Evolutionary conservation across 2,888 invertebrate genomes (phyloP).

Genomic region (Thyatira batis): DNA sequence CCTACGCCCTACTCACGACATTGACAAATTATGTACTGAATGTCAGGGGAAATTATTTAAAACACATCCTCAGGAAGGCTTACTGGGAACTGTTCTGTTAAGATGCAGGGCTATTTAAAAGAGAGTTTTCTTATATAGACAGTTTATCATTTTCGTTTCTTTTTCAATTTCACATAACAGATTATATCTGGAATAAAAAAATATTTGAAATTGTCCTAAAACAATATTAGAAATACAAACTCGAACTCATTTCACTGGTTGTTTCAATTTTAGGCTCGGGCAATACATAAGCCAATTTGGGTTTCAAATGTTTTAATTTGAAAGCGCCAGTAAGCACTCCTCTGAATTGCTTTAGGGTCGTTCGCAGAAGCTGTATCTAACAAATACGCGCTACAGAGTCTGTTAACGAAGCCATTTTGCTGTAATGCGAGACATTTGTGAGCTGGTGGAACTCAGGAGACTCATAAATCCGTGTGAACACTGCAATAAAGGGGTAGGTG

Average conservation of each 20-base stretch:
- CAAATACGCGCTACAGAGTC: constrained; percentile 9
- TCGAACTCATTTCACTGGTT: background rate
- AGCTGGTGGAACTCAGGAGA: constrained; percentile 26
- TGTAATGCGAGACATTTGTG: constrained; percentile 51
- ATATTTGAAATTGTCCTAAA: constrained; percentile 7
- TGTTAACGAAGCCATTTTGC: constrained; percentile 46
- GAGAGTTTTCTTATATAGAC: too few species aligned
- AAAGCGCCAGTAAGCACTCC: background rate
- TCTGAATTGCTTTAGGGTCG: background rate
- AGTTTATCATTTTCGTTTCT: too few species aligned
- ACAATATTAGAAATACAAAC: constrained; percentile 11
- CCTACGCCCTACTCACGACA: constrained; percentile 30
- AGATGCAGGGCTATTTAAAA: too few species aligned
- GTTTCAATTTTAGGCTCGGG: background rate
- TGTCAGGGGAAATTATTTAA: constrained; percentile 59
- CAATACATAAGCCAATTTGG: constrained; percentile 1
- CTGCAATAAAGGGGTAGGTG: constrained; percentile 28
- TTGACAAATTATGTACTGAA: constrained; percentile 54
- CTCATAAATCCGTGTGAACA: constrained; percentile 34
- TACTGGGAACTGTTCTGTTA: constrained; percentile 10
- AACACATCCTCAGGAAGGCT: constrained; percentile 29
- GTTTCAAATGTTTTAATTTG: background rate
- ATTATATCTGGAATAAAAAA: too few species aligned
- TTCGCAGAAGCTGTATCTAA: constrained; percentile 1
- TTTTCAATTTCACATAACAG: too few species aligned